Evolutionary conservation across 2,113 vertebrate species (phyloP).

Genomic region (Lepidothrix coronata): DNA sequence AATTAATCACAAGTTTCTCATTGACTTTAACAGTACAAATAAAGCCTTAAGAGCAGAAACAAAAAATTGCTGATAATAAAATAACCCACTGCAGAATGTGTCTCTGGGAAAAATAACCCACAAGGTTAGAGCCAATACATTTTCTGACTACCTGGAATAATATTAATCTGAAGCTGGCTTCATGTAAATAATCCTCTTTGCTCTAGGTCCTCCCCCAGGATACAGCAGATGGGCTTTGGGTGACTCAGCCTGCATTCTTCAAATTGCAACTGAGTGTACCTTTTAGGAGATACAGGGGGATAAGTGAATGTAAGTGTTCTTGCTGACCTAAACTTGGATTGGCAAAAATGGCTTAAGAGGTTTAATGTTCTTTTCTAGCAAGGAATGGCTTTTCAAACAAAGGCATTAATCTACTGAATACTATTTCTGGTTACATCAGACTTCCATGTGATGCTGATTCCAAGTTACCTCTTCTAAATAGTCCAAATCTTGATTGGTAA

Average conservation of each 20-base stretch:
- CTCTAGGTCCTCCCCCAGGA: background rate
- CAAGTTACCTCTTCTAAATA: background rate
- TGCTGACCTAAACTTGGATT: background rate
- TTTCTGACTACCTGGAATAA: constrained; percentile 28
- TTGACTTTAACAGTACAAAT: background rate
- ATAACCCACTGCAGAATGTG: background rate
- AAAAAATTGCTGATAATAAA: background rate
- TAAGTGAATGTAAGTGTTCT: background rate
- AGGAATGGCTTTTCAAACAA: background rate
- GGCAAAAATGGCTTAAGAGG: background rate
- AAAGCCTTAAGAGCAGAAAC: background rate
- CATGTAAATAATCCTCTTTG: constrained; percentile 45
- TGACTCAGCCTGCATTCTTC: constrained; percentile 20
- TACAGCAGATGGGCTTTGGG: constrained; percentile 10
- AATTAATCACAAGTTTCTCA: background rate
- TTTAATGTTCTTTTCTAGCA: background rate
- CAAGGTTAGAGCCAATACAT: background rate
- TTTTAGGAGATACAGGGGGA: background rate
- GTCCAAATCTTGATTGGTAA: background rate
- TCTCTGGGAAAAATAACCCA: background rate
- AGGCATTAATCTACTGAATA: background rate
- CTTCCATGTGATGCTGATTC: background rate
- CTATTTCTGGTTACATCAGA: background rate
- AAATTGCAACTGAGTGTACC: background rate
- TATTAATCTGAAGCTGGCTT: constrained; percentile 34